A percentile compares a stretch with the other conserved stretches of the same genome.
phyloP scores from a whole-genome alignment of 1,140 invertebrate genomes.

The Carcinoscorpius rotundicauda region DNA sequence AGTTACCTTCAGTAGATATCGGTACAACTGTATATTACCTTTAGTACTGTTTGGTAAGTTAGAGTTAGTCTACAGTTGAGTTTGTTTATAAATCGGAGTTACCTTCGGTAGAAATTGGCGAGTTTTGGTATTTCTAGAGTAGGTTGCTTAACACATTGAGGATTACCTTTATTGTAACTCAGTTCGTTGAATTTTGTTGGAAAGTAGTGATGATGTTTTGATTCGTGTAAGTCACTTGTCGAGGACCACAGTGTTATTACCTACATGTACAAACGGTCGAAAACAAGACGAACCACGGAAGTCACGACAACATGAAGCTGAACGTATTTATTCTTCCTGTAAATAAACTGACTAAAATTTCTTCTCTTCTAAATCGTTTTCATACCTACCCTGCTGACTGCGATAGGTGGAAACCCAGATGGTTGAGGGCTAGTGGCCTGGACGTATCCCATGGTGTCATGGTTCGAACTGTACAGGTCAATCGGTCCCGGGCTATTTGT shows the following conservation, averaged over 20 bases:
- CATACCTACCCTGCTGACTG: constrained; percentile 49
- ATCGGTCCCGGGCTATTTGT: constrained; percentile 65
- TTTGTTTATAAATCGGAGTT: too few species aligned
- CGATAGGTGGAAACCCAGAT: constrained; percentile 70
- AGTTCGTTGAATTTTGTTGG: too few species aligned
- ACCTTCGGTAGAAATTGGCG: too few species aligned
- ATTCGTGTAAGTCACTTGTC: constrained; percentile 4
- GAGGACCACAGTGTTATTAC: constrained; percentile 8
- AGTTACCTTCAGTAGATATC: too few species aligned
- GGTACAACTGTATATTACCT: too few species aligned
- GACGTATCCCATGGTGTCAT: constrained; percentile 73
- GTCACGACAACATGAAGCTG: neutral
- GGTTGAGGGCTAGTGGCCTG: constrained; percentile 85
- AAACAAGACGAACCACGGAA: constrained; percentile 5
- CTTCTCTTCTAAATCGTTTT: neutral
- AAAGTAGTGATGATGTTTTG: neutral
- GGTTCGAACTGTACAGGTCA: constrained; percentile 74
- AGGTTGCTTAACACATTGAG: too few species aligned
- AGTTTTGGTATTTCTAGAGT: too few species aligned
- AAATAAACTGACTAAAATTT: neutral
- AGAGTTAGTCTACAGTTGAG: too few species aligned
- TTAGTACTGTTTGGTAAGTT: too few species aligned
- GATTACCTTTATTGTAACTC: too few species aligned
- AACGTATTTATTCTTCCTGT: neutral
- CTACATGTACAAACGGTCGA: constrained; percentile 4